Base-by-base conservation (phyloP, 2,888 invertebrate species). In the Dugesia japonica region DNA sequence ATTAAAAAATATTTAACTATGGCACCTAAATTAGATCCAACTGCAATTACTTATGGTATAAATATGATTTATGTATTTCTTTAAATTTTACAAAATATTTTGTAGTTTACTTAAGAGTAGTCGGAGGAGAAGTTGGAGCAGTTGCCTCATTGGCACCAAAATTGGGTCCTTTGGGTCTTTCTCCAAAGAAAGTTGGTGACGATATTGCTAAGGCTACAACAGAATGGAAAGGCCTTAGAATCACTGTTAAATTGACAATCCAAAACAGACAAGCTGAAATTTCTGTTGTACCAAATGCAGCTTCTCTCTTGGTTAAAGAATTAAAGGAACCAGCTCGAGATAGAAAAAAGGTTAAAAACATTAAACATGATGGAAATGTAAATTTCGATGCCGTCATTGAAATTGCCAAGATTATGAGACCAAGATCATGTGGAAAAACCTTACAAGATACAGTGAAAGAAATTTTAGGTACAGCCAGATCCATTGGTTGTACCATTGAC, bases 181-280 rank as follows among this genome's bases (percentile, higher is more conserved):
- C 97, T 71, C 98, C 98, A 77, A 98, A 98, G 86, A 98, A 98
- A 89, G 91, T 98, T 82, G 98, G 98, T 88, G 98, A 98, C 87
- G 98, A 98, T 85, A 98, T 98, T 83, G 95, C 97, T 80, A 98
- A 98, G 86, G 94, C 94, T 0, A 98, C 98, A 13, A 89, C 90
- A 42, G 97, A 98, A 85, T 98, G 98, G 97, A 98, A 98, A 85
- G 98, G 97, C 80, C 87, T 98, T 81, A 97, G 97, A 87, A 94
- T 99, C 83, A 98, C 98, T 0, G 95, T 97, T 1, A 91, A 92
- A 84, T 88, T 98, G 81, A 93, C 92, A 77, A 97, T 98, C 82
- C 97, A 95, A 86, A 85, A 85, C 81, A 78, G 98, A 84, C 94
- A 97, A 84, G 98, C 98, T 0, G 89, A 92, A 79, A 95, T 98